phyloP scores from a whole-genome alignment of 2,888 invertebrate species.

The Cantharis flavilabris region DNA sequence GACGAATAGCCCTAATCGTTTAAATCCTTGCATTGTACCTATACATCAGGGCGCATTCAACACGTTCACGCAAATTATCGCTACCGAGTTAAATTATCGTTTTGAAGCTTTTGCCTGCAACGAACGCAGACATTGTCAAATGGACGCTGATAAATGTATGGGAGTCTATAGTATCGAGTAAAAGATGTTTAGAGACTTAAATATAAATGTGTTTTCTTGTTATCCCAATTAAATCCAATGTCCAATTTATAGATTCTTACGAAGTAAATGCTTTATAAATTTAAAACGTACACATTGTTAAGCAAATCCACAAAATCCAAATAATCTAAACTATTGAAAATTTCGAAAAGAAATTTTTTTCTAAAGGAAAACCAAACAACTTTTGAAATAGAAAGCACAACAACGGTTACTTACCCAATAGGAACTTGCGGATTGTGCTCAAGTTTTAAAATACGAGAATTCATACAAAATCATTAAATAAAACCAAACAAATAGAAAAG shows the following conservation, averaged over 20 bases:
- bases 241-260: neutral
- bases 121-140: neutral
- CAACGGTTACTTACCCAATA: neutral
- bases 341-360: neutral
- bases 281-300: neutral
- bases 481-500: neutral
- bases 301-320: neutral
- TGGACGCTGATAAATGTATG: neutral
- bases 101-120: neutral
- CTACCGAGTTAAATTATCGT: neutral
- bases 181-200: neutral
- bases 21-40: neutral
- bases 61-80: neutral
- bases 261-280: neutral
- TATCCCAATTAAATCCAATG: neutral
- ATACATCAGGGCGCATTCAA: neutral
- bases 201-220: neutral
- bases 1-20: neutral
- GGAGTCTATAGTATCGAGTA: neutral
- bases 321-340: no score
- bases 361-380: neutral
- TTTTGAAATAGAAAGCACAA: neutral
- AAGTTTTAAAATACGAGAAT: neutral
- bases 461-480: neutral
- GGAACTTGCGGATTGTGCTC: neutral